Evolutionary conservation across 2,797 vertebrate species (phyloP).

Genomic region (Neosilurus hyrtlii): DNA sequence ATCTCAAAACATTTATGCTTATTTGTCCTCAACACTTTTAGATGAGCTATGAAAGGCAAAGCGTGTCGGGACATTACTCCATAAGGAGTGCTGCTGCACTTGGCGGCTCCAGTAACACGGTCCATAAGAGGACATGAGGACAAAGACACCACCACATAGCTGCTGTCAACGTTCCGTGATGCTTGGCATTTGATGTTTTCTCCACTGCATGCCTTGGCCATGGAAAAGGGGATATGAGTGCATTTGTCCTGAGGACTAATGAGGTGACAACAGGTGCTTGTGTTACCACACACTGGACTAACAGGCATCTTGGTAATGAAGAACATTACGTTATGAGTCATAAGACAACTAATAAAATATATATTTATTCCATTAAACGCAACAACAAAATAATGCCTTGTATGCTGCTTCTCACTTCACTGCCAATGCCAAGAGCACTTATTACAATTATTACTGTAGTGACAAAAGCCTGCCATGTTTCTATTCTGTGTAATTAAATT

Average conservation of each 20-base stretch:
- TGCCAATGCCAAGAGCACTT: slow-evolving; percentile 26
- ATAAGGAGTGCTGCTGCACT: slow-evolving; percentile 39
- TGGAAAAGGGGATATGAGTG: slow-evolving; percentile 41
- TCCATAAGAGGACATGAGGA: slow-evolving; percentile 63
- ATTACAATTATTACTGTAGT: slow-evolving; percentile 35
- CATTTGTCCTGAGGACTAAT: slow-evolving; percentile 42
- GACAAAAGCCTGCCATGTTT: slow-evolving; percentile 46
- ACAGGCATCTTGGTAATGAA: slow-evolving; percentile 32
- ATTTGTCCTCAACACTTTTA: background rate
- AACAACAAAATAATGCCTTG: background rate
- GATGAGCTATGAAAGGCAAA: background rate
- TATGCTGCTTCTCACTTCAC: slow-evolving; percentile 20
- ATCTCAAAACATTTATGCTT: background rate
- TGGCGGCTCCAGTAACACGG: background rate
- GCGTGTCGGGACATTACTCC: background rate
- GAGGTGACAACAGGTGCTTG: slow-evolving; percentile 50
- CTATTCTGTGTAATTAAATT: slow-evolving; percentile 44
- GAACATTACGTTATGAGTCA: slow-evolving; percentile 27
- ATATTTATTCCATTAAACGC: slow-evolving; percentile 26
- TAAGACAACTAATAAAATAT: slow-evolving; percentile 43
- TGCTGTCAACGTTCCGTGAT: slow-evolving; percentile 67
- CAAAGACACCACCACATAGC: slow-evolving; percentile 64
- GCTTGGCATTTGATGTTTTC: slow-evolving; percentile 38
- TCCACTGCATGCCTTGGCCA: slow-evolving; percentile 32
- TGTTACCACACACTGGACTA: slow-evolving; percentile 16